Evolutionary conservation across 2,888 invertebrate species (phyloP), one percentile per base, ranked within the genome.

Genomic region (Mimachlamys varia): DNA sequence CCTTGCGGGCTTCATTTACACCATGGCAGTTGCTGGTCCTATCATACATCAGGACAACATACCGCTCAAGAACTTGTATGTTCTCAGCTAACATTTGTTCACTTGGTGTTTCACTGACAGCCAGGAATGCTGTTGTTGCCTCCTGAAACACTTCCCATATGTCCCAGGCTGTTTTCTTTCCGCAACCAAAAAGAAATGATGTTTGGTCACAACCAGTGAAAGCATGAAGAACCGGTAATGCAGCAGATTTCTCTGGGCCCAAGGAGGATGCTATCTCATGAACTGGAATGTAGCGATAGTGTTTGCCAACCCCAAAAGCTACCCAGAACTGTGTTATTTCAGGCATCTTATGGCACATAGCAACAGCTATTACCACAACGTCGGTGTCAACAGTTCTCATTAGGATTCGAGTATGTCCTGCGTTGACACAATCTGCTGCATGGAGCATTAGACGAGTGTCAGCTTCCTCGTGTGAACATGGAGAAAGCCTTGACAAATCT

Each of bases 21-120:
- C 49, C 33, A 33, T 33, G 38, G n/a, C 88, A 50, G 22, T 87
- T 88, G 62, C 91, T 91, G 49, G 91, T 89, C 87, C 89, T 89
- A 87, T 92, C 91, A 89, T 93, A 94, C 88, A 94, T 44, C 38
- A 94, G 89, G 22, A 93, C 91, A 33, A 93, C 92, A 91, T 91
- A 93, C 58, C 91, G 49, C 76, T 94, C 94, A 22, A 94, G 58
- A 13, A 3, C n/a, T 5, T 33, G 38, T 17, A 89, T 5, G 19
- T n/a, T 27, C 10, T 38, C 38, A 49, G 38, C 27, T 17, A 89
- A 3, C 17, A 27, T 22, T 0, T 49, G 37, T 10, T 62, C 89
- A 3, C 19, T 22, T 37, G 89, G 33, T 62, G 37, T 62, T 2
- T 89, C 38, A 38, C 38, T 89, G 2, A 89, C 0, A 22, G 53